Percentiles rank a stretch among this genome's conserved stretches.
Conservation (phyloP, 2,797 vertebrate genomes). For the Aeoliscus strigatus region DNA sequence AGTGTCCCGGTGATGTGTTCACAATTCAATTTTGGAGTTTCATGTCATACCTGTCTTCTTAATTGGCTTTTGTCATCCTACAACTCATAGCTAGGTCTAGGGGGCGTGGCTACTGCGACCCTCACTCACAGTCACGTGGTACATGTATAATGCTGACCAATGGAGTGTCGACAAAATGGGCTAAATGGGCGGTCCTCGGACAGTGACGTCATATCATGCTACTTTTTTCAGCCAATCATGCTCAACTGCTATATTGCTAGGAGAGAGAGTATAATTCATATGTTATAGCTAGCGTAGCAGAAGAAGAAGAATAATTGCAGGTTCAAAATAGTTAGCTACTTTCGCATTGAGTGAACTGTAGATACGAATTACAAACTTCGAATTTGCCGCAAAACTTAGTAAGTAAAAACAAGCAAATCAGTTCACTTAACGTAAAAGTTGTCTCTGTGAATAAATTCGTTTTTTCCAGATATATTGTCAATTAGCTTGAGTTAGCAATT, state of each 20-base stretch:
- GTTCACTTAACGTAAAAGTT: too few species aligned
- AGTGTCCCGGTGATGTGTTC: neutral
- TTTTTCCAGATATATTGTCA: too few species aligned
- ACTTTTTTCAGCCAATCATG: constrained; percentile 71
- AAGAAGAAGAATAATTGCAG: neutral
- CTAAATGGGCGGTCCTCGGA: constrained; percentile 66
- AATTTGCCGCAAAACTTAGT: constrained; percentile 1
- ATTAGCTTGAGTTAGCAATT: too few species aligned
- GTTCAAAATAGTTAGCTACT: constrained; percentile 6
- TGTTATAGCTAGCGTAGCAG: constrained; percentile 31
- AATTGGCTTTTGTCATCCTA: constrained; percentile 2
- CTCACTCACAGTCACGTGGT: constrained; percentile 58
- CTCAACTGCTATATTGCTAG: constrained; percentile 17
- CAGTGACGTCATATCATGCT: constrained; percentile 69
- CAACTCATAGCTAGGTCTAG: constrained; percentile 44
- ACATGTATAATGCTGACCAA: constrained; percentile 25
- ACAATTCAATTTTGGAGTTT: constrained; percentile 16
- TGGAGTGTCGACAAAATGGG: constrained; percentile 65
- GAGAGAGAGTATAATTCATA: constrained; percentile 7
- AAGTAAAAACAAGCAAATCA: too few species aligned
- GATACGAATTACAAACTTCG: neutral
- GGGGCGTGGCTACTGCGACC: constrained; percentile 24
- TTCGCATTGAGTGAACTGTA: neutral
- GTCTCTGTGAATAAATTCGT: too few species aligned
- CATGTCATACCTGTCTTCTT: constrained; percentile 13